These are phyloP conservation scores for Rotaria sp. DNA, from an alignment of 2,888 invertebrate species.

Conservation along the genomic window DNA sequence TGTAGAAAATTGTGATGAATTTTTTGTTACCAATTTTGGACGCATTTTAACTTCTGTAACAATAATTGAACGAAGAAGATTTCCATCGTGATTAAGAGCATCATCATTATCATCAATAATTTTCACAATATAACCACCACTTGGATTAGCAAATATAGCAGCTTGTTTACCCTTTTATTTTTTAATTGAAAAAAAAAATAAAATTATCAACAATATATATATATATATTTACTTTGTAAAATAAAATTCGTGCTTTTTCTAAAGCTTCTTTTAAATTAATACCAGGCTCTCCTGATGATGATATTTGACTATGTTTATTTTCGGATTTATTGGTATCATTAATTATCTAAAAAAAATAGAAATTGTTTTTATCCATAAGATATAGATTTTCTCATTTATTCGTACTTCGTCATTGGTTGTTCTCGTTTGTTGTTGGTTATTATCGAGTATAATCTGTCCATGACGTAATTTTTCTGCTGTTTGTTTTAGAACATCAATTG, in stretches of 20 bases:
- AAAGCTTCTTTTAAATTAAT: background rate
- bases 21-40: background rate
- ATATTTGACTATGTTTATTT: background rate
- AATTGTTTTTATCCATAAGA: too few relatives aligned
- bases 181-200: background rate
- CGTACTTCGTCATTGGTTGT: background rate
- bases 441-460: background rate
- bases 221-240: background rate
- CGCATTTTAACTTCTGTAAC: conserved; percentile 22
- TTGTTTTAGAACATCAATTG: background rate
- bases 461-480: conserved; percentile 22
- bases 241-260: conserved; percentile 3
- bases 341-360: background rate
- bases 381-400: background rate
- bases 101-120: conserved; percentile 9
- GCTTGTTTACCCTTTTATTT: background rate
- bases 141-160: conserved; percentile 19
- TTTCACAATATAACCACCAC: conserved; percentile 3
- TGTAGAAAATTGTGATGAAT: background rate
- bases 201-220: background rate
- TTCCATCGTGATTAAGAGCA: background rate
- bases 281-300: background rate
- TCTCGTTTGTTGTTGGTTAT: background rate
- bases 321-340: background rate
- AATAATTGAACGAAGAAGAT: conserved; percentile 23